Evolutionary conservation across 2,888 invertebrate species (phyloP), one percentile per base, ranked within the genome.

Genomic region (Eupithecia centaureata): DNA sequence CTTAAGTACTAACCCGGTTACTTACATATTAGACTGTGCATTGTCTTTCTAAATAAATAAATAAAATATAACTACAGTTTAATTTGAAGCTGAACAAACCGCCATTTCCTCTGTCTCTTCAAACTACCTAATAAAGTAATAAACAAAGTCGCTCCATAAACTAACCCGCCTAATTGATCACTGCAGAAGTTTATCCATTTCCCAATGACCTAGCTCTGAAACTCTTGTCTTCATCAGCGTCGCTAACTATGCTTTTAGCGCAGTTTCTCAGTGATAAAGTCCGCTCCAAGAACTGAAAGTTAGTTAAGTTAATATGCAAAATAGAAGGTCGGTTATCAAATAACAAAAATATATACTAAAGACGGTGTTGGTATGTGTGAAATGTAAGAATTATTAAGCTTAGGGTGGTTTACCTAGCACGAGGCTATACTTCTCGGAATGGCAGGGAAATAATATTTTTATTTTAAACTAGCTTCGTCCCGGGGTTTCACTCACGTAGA

Each of bases 161-260:
- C 27, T 15, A 52, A 47, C 47, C 22, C 12, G 22, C 42, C 47
- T 47, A 47, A 22, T 47, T 47, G 52, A 52, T 52, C 27, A 52
- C 25, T 52, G 27, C 15, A 52, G 15, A 27, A 52, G 25, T 52
- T 52, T 52, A 52, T 52, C 52, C 52, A 52, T 52, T 52, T 27
- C 27, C 13, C 27, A 52, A 52, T 52, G 27, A 52, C 52, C 52
- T 47, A 47, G 22, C 47, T 22, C 47, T 47, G 18, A 22, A 52
- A 52, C 27, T 52, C 51, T 4, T 7, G 52, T 52, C 27, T 27
- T 27, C 25, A 52, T 52, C 32, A 32, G 30, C 56, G 7, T 27
- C 52, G 25, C 25, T 52, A 52, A 52, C 52, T 52, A 15, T 13
- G 25, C 52, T 47, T 22, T 47, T 22, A 18, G 22, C 47, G 12